Evolutionary conservation across 92 coral and sea anemone genomes (phyloP).

Genomic region (Siderastrea siderea): DNA sequence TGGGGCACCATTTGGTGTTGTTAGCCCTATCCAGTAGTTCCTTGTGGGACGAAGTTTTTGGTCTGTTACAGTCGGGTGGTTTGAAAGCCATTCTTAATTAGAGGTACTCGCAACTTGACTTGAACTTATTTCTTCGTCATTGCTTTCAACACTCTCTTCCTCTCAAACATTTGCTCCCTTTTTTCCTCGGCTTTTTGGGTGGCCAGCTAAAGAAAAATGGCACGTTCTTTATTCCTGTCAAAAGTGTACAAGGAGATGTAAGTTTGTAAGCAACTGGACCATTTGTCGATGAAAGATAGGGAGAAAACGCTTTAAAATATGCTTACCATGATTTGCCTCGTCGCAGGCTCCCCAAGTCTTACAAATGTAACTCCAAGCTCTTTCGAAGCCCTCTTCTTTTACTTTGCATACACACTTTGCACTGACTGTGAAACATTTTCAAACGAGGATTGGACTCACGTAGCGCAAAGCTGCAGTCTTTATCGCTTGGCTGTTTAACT

Average conservation of each 20-base stretch:
- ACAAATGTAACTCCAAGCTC: background rate
- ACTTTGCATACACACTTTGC: background rate
- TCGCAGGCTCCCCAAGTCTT: background rate
- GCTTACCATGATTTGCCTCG: background rate
- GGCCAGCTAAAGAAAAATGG: background rate
- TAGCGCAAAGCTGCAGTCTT: background rate
- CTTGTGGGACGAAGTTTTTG: background rate
- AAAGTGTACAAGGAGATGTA: background rate
- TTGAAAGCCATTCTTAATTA: conserved; percentile 1
- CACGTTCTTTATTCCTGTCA: background rate
- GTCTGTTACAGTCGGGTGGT: background rate
- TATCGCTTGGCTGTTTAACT: background rate
- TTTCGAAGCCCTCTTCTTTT: background rate
- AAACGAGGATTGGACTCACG: background rate
- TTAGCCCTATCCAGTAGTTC: background rate
- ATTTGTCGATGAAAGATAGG: background rate
- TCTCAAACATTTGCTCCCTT: too few species aligned
- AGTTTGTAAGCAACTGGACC: background rate
- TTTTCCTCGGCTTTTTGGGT: too few species aligned
- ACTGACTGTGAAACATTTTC: background rate
- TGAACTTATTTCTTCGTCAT: background rate
- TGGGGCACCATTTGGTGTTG: background rate
- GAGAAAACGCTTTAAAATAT: background rate
- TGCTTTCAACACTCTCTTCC: too few species aligned
- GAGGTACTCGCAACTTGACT: background rate